Conservation (phyloP, 2,113 vertebrate genomes). For the Oceanodroma tethys region DNA sequence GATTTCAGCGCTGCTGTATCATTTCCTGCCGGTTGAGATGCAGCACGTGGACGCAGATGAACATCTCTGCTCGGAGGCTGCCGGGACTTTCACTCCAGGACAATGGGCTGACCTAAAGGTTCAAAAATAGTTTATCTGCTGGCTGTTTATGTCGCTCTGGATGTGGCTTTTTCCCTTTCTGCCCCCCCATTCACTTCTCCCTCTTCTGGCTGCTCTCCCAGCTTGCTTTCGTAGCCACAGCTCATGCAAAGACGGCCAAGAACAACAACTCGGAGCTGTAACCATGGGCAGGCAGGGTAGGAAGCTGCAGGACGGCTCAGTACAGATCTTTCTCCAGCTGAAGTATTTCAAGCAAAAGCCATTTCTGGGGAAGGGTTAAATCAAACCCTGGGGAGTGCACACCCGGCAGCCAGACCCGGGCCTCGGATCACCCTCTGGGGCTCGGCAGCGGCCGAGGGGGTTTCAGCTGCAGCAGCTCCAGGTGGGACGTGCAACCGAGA, state of each 20-base stretch:
- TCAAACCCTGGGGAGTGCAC: not conserved
- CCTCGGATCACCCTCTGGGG: rapidly evolving
- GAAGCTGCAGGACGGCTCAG: not conserved
- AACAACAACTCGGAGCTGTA: not conserved
- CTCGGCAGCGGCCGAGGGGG: not conserved
- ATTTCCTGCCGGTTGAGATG: rapidly evolving
- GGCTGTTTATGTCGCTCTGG: not conserved
- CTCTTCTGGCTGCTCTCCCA: not conserved
- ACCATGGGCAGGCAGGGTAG: not conserved
- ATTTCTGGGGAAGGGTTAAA: not conserved
- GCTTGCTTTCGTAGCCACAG: not conserved
- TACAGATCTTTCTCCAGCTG: not conserved
- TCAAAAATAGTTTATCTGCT: not conserved
- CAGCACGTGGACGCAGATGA: not conserved
- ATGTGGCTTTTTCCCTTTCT: not conserved
- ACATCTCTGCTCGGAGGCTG: not conserved
- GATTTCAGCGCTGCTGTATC: not conserved
- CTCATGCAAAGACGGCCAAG: not conserved
- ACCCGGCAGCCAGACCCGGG: rapidly evolving
- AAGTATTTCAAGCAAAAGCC: not conserved
- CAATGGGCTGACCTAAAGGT: not conserved
- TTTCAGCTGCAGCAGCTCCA: not conserved
- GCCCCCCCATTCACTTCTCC: not conserved
- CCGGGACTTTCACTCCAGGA: not conserved
- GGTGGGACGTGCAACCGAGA: not conserved